Evolutionary conservation across 2,888 invertebrate genomes (phyloP).

Genomic region (Agriopis aurantiaria): DNA sequence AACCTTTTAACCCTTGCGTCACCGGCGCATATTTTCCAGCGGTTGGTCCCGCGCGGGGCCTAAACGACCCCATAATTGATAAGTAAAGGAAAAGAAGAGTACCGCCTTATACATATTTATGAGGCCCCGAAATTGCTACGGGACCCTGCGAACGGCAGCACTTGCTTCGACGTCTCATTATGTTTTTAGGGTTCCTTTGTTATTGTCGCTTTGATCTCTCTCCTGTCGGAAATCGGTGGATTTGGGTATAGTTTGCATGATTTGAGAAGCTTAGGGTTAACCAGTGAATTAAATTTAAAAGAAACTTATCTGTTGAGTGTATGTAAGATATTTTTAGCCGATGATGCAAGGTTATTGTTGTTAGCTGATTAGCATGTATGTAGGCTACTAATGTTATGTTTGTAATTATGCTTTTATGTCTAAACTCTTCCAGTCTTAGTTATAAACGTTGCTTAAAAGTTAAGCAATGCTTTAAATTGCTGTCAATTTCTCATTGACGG

Average conservation of each 20-base stretch:
- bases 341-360: not conserved
- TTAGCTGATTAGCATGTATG: too few relatives aligned
- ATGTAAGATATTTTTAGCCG: conserved; percentile 11
- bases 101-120: conserved; percentile 85
- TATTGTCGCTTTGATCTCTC: conserved; percentile 80
- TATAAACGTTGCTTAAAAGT: too few relatives aligned
- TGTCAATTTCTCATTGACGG: too few relatives aligned
- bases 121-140: conserved; percentile 82
- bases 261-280: conserved; percentile 55
- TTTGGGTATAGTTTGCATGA: conserved; percentile 69
- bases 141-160: conserved; percentile 83
- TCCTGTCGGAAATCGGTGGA: conserved; percentile 70
- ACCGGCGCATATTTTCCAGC: conserved; percentile 66
- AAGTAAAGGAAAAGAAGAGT: conserved; percentile 86
- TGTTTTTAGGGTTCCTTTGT: conserved; percentile 83
- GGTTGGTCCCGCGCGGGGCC: conserved; percentile 72
- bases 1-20: conserved; percentile 75
- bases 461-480: too few relatives aligned
- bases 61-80: conserved; percentile 86
- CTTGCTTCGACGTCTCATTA: conserved; percentile 83
- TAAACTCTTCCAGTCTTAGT: too few relatives aligned
- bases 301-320: conserved; percentile 2
- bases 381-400: too few relatives aligned
- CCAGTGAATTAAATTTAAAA: conserved; percentile 42
- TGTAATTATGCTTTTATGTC: too few relatives aligned